Conservation (phyloP, 2,113 vertebrate genomes). For the Aegithalos caudatus region DNA sequence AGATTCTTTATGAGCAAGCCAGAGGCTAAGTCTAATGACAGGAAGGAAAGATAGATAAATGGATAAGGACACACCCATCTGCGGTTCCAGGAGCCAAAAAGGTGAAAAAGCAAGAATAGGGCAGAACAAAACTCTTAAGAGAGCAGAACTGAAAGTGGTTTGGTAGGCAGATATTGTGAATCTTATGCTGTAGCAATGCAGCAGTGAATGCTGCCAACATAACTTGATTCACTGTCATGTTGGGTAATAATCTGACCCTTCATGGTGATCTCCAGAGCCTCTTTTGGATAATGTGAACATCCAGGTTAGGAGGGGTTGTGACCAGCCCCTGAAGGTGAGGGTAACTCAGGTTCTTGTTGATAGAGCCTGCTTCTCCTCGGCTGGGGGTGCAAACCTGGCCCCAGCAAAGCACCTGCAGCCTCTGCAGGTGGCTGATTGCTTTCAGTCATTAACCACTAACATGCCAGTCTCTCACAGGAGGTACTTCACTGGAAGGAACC, state of each 20-base stretch:
- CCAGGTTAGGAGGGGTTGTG: neutral
- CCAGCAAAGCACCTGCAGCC: neutral
- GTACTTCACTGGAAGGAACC: neutral
- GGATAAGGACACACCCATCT: neutral
- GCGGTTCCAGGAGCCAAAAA: neutral
- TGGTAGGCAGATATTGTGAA: too few species aligned
- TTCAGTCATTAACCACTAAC: neutral
- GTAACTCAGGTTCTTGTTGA: neutral
- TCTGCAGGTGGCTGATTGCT: neutral
- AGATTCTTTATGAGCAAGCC: neutral
- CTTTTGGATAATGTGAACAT: neutral
- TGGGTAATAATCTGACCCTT: neutral
- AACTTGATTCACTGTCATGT: neutral
- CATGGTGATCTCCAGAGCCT: neutral
- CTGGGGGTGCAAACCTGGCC: accelerated
- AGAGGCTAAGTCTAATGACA: neutral
- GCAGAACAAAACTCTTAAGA: neutral
- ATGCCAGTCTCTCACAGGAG: neutral
- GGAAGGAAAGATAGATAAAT: neutral
- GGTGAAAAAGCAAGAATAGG: neutral
- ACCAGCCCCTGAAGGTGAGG: neutral
- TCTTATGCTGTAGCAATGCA: neutral
- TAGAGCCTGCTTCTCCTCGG: neutral
- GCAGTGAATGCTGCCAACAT: neutral
- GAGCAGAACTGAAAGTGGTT: neutral